These are phyloP conservation scores for Thecophora atra DNA, from an alignment of 2,888 invertebrate genomes.

Conservation along the genomic window DNA sequence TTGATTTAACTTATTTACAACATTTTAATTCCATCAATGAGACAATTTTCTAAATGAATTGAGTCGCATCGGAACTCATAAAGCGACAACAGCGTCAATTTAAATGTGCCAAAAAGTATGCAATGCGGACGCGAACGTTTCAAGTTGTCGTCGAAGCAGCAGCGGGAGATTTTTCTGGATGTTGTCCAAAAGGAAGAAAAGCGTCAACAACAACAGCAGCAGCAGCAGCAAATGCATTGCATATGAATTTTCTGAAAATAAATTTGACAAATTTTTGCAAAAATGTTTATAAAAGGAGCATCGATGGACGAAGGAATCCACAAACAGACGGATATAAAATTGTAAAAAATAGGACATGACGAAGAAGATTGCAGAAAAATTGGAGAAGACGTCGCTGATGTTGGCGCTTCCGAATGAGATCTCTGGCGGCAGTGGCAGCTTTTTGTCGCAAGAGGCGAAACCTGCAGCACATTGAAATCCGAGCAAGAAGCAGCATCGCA, in stretches of 20 bases:
- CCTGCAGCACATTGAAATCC: no score
- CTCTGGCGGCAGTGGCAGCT: neutral
- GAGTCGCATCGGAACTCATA: constrained; percentile 8
- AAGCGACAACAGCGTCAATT: constrained; percentile 17
- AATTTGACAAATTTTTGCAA: constrained; percentile 24
- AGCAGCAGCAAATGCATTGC: constrained; percentile 10
- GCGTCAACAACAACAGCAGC: neutral
- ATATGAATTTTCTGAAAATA: constrained; percentile 19
- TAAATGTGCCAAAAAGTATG: constrained; percentile 50
- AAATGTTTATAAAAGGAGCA: neutral
- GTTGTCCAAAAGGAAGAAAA: constrained; percentile 11
- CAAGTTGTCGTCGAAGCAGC: neutral
- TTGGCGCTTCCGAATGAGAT: neutral
- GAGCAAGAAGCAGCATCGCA: neutral
- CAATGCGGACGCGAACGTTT: constrained; percentile 19
- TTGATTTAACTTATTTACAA: no score
- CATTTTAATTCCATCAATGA: no score
- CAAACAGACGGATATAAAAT: neutral
- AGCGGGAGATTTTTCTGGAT: neutral
- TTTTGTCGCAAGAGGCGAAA: neutral
- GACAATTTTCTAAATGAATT: no score
- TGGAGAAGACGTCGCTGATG: neutral
- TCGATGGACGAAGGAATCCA: neutral
- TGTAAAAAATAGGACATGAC: neutral
- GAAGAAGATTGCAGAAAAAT: neutral